Evolutionary conservation across 2,113 vertebrate genomes (phyloP).

Genomic region (Sceloporus undulatus): DNA sequence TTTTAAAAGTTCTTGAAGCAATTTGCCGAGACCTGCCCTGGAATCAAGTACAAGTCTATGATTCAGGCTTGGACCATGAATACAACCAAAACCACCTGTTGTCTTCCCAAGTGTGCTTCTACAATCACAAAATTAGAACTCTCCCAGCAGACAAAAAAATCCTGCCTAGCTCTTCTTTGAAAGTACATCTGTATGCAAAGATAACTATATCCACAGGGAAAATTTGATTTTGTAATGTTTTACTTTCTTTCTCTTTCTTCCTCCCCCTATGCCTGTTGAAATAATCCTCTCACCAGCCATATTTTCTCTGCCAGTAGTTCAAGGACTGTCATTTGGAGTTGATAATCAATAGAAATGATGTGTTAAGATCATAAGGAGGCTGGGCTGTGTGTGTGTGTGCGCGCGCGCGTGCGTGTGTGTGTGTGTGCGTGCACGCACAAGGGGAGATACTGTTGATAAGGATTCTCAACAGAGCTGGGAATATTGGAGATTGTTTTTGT

Average conservation of each 20-base stretch:
- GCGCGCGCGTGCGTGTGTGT: neutral
- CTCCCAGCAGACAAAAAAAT: neutral
- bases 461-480: neutral
- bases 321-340: neutral
- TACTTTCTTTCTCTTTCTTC: neutral
- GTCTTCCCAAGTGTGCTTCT: neutral
- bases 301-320: slow-evolving; percentile 29
- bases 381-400: neutral
- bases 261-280: neutral
- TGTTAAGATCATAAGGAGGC: neutral
- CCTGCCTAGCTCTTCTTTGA: neutral
- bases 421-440: neutral
- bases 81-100: neutral
- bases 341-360: neutral
- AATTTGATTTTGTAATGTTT: neutral
- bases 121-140: neutral
- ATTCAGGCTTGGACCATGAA: neutral
- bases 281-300: neutral
- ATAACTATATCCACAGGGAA: neutral
- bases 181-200: neutral
- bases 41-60: neutral
- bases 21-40: neutral
- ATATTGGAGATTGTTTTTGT: neutral
- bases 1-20: neutral
- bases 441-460: neutral